These are phyloP conservation scores for Ganaspis sp. DNA, from an alignment of 1,140 invertebrate genomes.

Conservation along the genomic window DNA sequence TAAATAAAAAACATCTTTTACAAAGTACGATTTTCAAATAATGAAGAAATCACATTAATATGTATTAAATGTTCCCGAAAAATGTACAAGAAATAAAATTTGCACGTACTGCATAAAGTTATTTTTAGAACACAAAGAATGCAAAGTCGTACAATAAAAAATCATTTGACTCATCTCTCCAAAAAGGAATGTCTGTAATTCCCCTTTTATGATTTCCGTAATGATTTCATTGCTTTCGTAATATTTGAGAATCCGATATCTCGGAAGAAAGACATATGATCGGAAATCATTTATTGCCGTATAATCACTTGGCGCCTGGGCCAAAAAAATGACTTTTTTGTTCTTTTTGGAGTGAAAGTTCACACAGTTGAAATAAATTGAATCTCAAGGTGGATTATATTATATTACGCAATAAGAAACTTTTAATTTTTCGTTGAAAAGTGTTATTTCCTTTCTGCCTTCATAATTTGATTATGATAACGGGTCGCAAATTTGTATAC, in stretches of 20 bases:
- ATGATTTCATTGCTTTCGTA: slow-evolving; percentile 18
- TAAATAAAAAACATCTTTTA: background rate
- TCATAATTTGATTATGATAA: slow-evolving; percentile 28
- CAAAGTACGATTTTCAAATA: background rate
- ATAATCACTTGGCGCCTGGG: background rate
- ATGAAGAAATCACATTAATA: background rate
- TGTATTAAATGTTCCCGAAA: background rate
- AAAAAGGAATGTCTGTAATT: slow-evolving; percentile 19
- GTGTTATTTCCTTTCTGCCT: slow-evolving; percentile 43
- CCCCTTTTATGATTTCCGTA: slow-evolving; percentile 18
- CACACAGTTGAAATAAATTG: slow-evolving; percentile 47
- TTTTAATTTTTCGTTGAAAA: too few species aligned
- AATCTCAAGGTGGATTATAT: slow-evolving; percentile 48
- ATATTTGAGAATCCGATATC: slow-evolving; percentile 12
- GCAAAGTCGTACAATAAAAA: background rate
- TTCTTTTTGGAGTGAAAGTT: slow-evolving; percentile 59
- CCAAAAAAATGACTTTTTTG: slow-evolving; percentile 45
- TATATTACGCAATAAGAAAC: slow-evolving; percentile 49
- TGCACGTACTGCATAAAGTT: background rate
- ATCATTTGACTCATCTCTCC: slow-evolving; percentile 3
- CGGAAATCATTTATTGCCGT: background rate
- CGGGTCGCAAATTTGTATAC: background rate
- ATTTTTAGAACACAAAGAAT: background rate
- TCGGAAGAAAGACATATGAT: slow-evolving; percentile 12
- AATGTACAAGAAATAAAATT: background rate